Evolutionary conservation across 2,113 vertebrate genomes (phyloP).

Genomic region (Capreolus pygargus): DNA sequence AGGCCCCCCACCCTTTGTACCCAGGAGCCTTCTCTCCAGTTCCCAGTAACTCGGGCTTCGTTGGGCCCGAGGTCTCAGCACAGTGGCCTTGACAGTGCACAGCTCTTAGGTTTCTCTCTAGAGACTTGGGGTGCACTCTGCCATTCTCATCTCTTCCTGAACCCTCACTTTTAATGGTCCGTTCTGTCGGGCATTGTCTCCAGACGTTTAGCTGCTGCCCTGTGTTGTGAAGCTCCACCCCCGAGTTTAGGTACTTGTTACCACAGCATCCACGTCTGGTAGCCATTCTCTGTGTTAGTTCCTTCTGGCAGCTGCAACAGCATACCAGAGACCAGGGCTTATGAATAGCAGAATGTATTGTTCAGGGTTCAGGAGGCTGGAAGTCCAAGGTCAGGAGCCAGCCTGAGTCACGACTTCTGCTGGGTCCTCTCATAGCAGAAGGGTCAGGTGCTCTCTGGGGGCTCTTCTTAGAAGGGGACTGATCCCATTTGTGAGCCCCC

Average conservation of each 20-base stretch:
- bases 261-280: not conserved
- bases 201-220: not conserved
- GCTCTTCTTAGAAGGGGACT: not conserved
- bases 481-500: not conserved
- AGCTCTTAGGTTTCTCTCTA: not conserved
- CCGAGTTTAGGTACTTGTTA: fast-evolving
- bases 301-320: fast-evolving
- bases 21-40: not conserved
- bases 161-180: fast-evolving
- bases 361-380: not conserved
- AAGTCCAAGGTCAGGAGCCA: not conserved
- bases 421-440: not conserved
- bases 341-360: fast-evolving
- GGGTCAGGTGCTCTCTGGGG: not conserved
- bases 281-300: fast-evolving
- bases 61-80: not conserved
- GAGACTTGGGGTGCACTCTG: fast-evolving
- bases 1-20: fast-evolving
- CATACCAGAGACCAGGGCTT: not conserved
- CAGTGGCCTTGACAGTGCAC: not conserved
- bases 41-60: fast-evolving
- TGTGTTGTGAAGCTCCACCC: fast-evolving
- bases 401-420: not conserved
- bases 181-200: fast-evolving
- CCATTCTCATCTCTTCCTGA: too few relatives aligned